Percentiles rank a stretch among this genome's conserved stretches.
Evolutionary conservation across 2,888 invertebrate genomes (phyloP).

Genomic region (Nowickia ferox): DNA sequence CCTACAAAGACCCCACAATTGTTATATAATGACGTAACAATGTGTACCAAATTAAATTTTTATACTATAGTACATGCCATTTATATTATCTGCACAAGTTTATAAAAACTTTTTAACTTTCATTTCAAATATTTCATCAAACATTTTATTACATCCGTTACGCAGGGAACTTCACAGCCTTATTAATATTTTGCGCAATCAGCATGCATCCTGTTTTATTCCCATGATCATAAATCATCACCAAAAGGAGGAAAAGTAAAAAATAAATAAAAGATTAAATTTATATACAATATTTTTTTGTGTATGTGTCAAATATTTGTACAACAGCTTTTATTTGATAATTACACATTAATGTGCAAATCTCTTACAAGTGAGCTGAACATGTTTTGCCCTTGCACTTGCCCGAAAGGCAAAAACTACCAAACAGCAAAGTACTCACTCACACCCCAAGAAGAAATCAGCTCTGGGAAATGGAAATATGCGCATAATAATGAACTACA

Average conservation of each 20-base stretch:
- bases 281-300: slow-evolving; percentile 36
- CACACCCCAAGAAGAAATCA: slow-evolving; percentile 24
- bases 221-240: slow-evolving; percentile 71
- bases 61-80: too few species aligned
- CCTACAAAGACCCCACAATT: too few species aligned
- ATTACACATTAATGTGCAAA: slow-evolving; percentile 79
- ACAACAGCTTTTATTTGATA: slow-evolving; percentile 76
- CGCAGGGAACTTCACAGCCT: slow-evolving; percentile 26
- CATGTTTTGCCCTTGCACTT: slow-evolving; percentile 57
- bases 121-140: background rate
- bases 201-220: slow-evolving; percentile 66
- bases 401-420: slow-evolving; percentile 54
- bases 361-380: slow-evolving; percentile 60
- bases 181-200: slow-evolving; percentile 69
- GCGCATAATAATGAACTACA: slow-evolving; percentile 66
- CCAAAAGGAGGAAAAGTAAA: slow-evolving; percentile 21
- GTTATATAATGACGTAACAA: too few species aligned
- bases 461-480: slow-evolving; percentile 57
- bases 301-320: slow-evolving; percentile 70
- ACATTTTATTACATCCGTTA: slow-evolving; percentile 61
- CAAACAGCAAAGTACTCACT: background rate
- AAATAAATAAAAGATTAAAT: slow-evolving; percentile 52
- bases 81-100: too few species aligned
- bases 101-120: background rate
- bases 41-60: too few species aligned